phyloP scores from a whole-genome alignment of 2,888 invertebrate species.

The Orchesella flavescens region DNA sequence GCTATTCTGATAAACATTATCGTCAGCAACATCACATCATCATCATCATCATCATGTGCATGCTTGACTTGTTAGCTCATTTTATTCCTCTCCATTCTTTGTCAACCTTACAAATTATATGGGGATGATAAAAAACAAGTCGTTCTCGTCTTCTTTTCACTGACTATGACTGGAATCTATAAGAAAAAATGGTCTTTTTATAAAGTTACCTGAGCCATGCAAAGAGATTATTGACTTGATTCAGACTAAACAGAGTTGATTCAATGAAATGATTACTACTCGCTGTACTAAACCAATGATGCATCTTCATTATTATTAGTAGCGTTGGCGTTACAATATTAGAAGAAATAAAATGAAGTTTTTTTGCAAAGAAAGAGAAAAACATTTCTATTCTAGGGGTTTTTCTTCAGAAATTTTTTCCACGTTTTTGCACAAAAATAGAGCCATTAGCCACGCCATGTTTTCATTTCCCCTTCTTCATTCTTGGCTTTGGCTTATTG shows the following conservation, averaged over 20 bases:
- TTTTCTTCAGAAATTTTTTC: background rate
- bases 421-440: constrained; percentile 23
- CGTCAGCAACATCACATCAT: background rate
- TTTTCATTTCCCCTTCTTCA: too few species aligned
- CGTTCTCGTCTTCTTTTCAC: background rate
- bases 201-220: constrained; percentile 3
- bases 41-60: constrained; percentile 8
- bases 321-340: too few species aligned
- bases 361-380: too few species aligned
- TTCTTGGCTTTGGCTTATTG: too few species aligned
- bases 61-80: background rate
- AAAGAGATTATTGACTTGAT: constrained; percentile 18
- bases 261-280: background rate
- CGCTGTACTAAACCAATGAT: too few species aligned
- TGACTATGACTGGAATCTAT: background rate
- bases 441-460: constrained; percentile 1
- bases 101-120: background rate
- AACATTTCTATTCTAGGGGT: too few species aligned
- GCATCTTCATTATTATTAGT: too few species aligned
- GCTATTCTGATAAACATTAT: too few species aligned
- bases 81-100: background rate
- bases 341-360: too few species aligned
- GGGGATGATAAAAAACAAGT: background rate
- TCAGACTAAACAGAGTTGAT: background rate
- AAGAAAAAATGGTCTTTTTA: background rate